Evolutionary conservation across 1,140 invertebrate species (phyloP), one percentile per base, ranked within the genome.

Genomic region (Physella acuta): DNA sequence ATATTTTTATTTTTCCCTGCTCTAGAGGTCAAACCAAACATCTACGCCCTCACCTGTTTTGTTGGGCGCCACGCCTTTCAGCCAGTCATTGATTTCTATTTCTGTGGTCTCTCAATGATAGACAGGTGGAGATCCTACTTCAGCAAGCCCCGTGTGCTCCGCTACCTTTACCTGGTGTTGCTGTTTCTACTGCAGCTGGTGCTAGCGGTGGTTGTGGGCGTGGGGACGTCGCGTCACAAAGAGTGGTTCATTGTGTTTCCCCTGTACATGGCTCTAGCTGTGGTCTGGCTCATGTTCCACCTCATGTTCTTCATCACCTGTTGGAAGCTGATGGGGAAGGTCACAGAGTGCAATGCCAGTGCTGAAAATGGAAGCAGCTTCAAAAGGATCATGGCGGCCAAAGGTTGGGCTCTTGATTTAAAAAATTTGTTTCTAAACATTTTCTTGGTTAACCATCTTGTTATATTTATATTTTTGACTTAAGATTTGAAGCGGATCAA

Each of bases 171-270:
- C 28, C 52, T 83, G 28, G 24, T 82, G 28, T 31, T 73, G n/a
- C 68, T 80, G 26, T 76, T 80, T 61, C 11, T 73, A 11, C 28
- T 82, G 24, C 75, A 83, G 56, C 52, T 81, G 8, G 69, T 74
- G 33, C 75, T 77, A 20, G 76, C 69, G 26, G 49, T 71, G 30
- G 49, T 81, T 31, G 73, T 78, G 59, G 80, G 80, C 24, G 56
- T 65, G 24, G 59, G 74, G 52, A 79, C 76, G 51, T 70, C 75
- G 24, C 76, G 62, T 70, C 83, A 84, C 61, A 83, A 84, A 64
- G 83, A 84, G 59, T 84, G 83, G 83, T 82, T 75, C 66, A 74
- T 84, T 8, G 82, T 84, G 1, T 76, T 83, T 14, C 81, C 82
- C 28, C 44, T 84, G 14, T 83, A 77, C 71, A 60, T 75, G n/a